These are phyloP conservation scores for Conops quadrifasciatus DNA, from an alignment of 2,888 invertebrate species.

Conservation along the genomic window DNA sequence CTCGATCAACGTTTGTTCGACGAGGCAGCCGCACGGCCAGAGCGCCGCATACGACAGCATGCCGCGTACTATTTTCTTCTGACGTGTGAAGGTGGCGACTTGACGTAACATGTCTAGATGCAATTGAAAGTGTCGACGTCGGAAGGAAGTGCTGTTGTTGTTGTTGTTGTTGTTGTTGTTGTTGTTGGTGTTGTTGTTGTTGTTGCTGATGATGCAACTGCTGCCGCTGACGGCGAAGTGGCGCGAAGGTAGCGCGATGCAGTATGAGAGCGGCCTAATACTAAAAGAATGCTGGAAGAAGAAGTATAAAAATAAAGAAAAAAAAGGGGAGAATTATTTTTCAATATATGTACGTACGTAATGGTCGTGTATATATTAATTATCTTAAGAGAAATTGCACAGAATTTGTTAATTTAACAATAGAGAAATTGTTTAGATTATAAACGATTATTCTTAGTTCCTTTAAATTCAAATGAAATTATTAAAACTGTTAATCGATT, in stretches of 20 bases:
- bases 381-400: too few species aligned
- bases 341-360: too few species aligned
- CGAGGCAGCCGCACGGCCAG: constrained; percentile 70
- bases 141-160: background rate
- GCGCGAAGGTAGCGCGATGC: background rate
- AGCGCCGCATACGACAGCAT: constrained; percentile 70
- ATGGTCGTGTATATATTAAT: too few species aligned
- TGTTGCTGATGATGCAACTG: constrained; percentile 24
- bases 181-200: background rate
- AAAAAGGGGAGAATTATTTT: too few species aligned
- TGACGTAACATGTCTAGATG: constrained; percentile 57
- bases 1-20: constrained; percentile 68
- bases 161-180: background rate
- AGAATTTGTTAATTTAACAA: too few species aligned
- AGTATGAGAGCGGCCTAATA: background rate
- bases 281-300: background rate
- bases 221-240: constrained; percentile 33
- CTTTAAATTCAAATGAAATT: too few species aligned
- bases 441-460: too few species aligned
- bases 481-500: too few species aligned
- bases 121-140: constrained; percentile 24
- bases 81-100: constrained; percentile 65
- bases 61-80: constrained; percentile 68
- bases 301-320: background rate
- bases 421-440: too few species aligned